Evolutionary conservation across 1,140 invertebrate genomes (phyloP), one percentile per base, ranked within the genome.

Genomic region (Temnothorax longispinosus): DNA sequence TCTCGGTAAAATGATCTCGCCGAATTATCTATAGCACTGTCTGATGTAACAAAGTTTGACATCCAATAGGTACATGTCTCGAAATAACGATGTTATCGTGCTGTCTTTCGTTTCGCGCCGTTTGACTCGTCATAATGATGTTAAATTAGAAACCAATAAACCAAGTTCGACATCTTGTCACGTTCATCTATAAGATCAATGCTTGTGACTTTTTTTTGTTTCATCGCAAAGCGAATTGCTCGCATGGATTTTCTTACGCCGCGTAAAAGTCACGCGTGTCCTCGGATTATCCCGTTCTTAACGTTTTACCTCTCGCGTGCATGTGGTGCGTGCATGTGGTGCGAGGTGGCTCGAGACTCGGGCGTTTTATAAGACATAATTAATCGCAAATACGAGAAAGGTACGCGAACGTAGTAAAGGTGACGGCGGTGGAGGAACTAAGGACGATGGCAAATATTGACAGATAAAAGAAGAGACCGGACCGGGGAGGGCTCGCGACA

Each of bases 321-420:
- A 71, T 21, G 21, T 21, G 21, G 21, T 21, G 21, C 0, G 21
- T 21, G 21, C 21, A 60, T 60, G 44, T 27, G 38, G n/a, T 27
- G 21, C 27, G 35, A 75, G 58, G 58, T 44, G 13, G 50, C 32
- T 11, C 35, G 52, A 58, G 65, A 62, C 27, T 35, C 74, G 62
- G 47, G 67, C 41, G 81, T 88, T 87, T 81, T 69, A 82, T 82
- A 82, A 87, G 75, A 86, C 13, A 74, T 88, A 87, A 88, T 88
- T 88, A 88, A 87, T 87, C 38, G 87, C 85, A 88, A 88, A 88
- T 77, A 88, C 60, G 58, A 67, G 21, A 77, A 50, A 58, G 7
- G 10, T 62, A 27, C 13, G 71, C 47, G 44, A 60, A 38, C n/a
- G 21, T 35, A 50, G 13, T 18, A 35, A 86, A 47, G 41, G 35